These are phyloP conservation scores for Bombus confusus DNA, from an alignment of 1,140 invertebrate species.

Conservation along the genomic window DNA sequence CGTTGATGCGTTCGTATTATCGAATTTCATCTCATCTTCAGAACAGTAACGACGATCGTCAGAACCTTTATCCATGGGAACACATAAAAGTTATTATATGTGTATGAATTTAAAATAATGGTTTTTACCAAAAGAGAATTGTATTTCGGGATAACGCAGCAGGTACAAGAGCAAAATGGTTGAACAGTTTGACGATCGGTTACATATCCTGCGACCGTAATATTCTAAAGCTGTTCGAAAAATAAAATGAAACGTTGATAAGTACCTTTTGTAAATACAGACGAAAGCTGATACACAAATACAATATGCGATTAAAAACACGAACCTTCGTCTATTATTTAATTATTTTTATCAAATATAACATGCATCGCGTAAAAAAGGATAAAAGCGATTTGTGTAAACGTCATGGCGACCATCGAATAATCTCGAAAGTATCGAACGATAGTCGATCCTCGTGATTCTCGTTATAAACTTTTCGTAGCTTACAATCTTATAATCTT, in stretches of 20 bases:
- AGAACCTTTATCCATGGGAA: constrained; percentile 17
- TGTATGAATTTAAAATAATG: constrained; percentile 13
- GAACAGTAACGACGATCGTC: constrained; percentile 25
- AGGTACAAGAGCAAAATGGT: constrained; percentile 44
- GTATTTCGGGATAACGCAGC: constrained; percentile 24
- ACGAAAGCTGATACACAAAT: constrained; percentile 18
- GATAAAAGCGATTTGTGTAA: constrained; percentile 26
- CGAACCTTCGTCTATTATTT: constrained; percentile 43
- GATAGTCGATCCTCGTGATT: constrained; percentile 38
- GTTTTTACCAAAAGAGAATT: not conserved
- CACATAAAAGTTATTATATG: constrained; percentile 13
- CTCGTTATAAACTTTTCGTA: constrained; percentile 47
- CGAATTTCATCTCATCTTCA: constrained; percentile 6
- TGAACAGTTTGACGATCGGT: constrained; percentile 34
- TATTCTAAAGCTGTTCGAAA: constrained; percentile 9
- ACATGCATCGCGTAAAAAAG: constrained; percentile 12
- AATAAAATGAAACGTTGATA: constrained; percentile 22
- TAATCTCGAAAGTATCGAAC: constrained; percentile 43
- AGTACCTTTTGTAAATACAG: constrained; percentile 34
- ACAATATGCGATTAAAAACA: constrained; percentile 24
- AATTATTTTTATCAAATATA: not conserved
- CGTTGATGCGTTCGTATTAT: constrained; percentile 9
- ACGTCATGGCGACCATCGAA: constrained; percentile 26
- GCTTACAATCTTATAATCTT: constrained; percentile 61
- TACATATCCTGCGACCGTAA: not conserved